Base-by-base conservation (phyloP, 2,888 invertebrate genomes). In the Neoascia interrupta region DNA sequence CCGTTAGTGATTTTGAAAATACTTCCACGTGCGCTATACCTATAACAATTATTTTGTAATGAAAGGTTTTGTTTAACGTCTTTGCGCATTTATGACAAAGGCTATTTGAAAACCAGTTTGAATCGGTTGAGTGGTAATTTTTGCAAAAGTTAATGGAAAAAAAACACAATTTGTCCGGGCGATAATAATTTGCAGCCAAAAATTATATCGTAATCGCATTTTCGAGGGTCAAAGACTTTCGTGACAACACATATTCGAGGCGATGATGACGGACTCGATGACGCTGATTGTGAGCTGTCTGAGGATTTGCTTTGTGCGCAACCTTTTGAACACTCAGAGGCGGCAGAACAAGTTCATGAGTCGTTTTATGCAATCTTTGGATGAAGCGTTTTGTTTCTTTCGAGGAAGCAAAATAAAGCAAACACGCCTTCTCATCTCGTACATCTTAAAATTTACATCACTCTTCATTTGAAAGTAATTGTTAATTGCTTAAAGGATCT, bases 151-250 rank as follows among this genome's bases (percentile, higher is more conserved):
- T 2, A 23, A 47, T 37, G 45, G 26, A 43, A 34, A 31, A 68
- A 68, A 61, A 68, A 34, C 37, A 39, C 49, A 49, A 26, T 58
- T 60, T 74, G 61, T 69, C 68, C 54, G n/a, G n/a, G n/a, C n/a
- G n/a, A n/a, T n/a, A 26, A 43, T 54, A 26, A 69, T 26, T 54
- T n/a, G n/a, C 53, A 39, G 34, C 13, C 36, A 28, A 6, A 31
- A 47, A 37, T 31, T 58, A 13, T 58, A 56, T 68, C 58, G 58
- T 68, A 68, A 68, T 68, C 56, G 58, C 31, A 49, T 49, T 58
- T 21, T 49, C 45, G 31, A 41, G 49, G 75, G 53, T 70, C 70
- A 64, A 70, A 64, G 63, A 76, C 75, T 45, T 39, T 56, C 13
- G 23, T 6, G 36, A 41, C 49, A 54, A 31, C 26, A n/a, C n/a